Conservation (phyloP, 2,797 vertebrate species). For the Channa striata region DNA sequence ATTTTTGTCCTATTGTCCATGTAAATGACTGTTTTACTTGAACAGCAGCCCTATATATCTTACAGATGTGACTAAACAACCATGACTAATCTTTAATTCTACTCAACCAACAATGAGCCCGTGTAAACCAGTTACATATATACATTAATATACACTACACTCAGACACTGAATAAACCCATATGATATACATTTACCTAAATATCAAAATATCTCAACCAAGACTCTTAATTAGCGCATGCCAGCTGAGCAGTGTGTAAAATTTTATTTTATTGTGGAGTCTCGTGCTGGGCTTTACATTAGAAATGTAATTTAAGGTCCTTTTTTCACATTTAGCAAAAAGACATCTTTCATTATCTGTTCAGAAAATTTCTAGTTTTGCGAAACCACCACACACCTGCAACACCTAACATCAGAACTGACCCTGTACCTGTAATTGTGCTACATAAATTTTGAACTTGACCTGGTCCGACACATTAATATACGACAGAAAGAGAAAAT, state of each 20-base stretch:
- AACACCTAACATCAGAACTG: no score
- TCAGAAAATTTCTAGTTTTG: background rate
- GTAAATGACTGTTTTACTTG: constrained; percentile 36
- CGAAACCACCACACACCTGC: background rate
- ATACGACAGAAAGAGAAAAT: no score
- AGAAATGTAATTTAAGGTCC: background rate
- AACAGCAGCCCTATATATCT: constrained; percentile 30
- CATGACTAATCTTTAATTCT: constrained; percentile 54
- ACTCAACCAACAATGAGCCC: constrained; percentile 17
- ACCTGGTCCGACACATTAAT: no score
- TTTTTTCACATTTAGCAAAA: background rate
- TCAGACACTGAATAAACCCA: constrained; percentile 5
- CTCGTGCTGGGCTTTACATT: no score
- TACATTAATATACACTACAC: background rate
- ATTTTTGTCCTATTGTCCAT: constrained; percentile 41
- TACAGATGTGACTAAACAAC: constrained; percentile 50
- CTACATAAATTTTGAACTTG: background rate
- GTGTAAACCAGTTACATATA: constrained; percentile 8
- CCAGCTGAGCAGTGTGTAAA: background rate
- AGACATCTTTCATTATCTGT: background rate
- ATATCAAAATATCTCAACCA: background rate
- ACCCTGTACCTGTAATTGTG: background rate
- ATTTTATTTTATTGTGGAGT: no score
- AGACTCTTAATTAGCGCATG: background rate
- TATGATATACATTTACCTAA: background rate